These are phyloP conservation scores for Acipenser transmontanus DNA, from an alignment of 2,797 vertebrate species.

Conservation along the genomic window DNA sequence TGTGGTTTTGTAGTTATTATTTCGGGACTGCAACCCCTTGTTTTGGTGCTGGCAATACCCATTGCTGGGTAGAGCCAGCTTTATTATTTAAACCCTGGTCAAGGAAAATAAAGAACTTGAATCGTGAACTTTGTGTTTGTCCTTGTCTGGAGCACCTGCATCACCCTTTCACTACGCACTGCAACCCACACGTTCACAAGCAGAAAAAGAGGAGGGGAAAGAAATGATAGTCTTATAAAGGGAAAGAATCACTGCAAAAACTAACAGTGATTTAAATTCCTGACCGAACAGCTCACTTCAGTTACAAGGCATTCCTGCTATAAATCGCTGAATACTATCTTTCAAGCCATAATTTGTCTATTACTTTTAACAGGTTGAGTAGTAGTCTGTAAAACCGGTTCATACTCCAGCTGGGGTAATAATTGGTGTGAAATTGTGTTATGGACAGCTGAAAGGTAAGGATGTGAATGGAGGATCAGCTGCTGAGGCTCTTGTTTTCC, in stretches of 20 bases:
- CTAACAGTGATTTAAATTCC: conserved; percentile 49
- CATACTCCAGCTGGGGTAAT: conserved; percentile 63
- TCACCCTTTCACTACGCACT: too few relatives aligned
- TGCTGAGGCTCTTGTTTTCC: conserved; percentile 65
- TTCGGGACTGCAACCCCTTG: too few relatives aligned
- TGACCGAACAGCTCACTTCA: conserved; percentile 52
- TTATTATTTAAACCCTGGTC: too few relatives aligned
- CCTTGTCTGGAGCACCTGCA: too few relatives aligned
- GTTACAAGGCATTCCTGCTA: conserved; percentile 45
- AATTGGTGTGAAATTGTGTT: conserved; percentile 75
- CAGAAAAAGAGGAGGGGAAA: neutral
- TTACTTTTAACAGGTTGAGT: conserved; percentile 31
- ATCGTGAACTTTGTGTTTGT: too few relatives aligned
- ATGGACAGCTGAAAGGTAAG: conserved; percentile 69
- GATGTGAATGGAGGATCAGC: conserved; percentile 51
- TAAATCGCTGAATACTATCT: conserved; percentile 61
- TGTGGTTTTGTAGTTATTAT: too few relatives aligned
- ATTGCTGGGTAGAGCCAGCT: too few relatives aligned
- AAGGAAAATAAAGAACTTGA: too few relatives aligned
- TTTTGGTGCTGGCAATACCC: too few relatives aligned
- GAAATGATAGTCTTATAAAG: conserved; percentile 22
- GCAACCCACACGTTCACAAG: too few relatives aligned
- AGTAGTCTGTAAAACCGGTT: conserved; percentile 43
- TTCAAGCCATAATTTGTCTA: conserved; percentile 56
- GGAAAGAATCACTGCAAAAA: conserved; percentile 44